A percentile compares a stretch with the other conserved stretches of the same genome.
phyloP scores from a whole-genome alignment of 2,797 vertebrate species.

The Lindbergichthys nudifrons region DNA sequence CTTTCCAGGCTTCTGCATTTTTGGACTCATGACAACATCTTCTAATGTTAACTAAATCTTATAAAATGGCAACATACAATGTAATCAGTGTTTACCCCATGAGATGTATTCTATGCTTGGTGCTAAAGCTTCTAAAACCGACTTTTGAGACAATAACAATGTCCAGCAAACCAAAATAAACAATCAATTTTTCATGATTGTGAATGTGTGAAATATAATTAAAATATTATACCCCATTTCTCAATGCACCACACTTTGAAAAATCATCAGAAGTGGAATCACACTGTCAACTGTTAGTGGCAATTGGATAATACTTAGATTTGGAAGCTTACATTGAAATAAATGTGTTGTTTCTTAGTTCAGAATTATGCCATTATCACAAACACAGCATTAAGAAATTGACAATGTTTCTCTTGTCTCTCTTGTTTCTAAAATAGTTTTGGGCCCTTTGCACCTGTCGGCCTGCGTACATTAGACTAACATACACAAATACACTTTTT shows the following conservation, averaged over 20 bases:
- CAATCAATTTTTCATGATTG: neutral
- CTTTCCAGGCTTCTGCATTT: constrained; percentile 17
- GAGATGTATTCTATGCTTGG: neutral
- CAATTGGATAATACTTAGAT: constrained; percentile 29
- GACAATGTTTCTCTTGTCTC: too few relatives aligned
- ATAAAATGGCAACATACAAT: neutral
- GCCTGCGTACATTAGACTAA: neutral
- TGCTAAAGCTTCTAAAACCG: neutral
- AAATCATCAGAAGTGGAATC: constrained; percentile 22
- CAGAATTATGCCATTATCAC: constrained; percentile 8
- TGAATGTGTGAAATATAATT: neutral
- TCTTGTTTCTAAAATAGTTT: too few relatives aligned
- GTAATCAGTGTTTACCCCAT: neutral
- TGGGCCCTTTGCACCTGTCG: too few relatives aligned
- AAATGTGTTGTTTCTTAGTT: constrained; percentile 29
- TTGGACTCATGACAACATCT: constrained; percentile 16
- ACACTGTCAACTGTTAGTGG: constrained; percentile 12
- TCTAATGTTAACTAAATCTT: constrained; percentile 5
- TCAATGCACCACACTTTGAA: constrained; percentile 2
- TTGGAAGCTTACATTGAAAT: constrained; percentile 20
- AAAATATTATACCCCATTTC: neutral
- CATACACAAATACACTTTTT: constrained; percentile 9
- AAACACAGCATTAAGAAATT: too few relatives aligned
- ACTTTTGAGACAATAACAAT: neutral
- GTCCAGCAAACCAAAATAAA: neutral